Evolutionary conservation across 2,797 vertebrate genomes (phyloP).

Genomic region (Gallinago nigripennis): DNA sequence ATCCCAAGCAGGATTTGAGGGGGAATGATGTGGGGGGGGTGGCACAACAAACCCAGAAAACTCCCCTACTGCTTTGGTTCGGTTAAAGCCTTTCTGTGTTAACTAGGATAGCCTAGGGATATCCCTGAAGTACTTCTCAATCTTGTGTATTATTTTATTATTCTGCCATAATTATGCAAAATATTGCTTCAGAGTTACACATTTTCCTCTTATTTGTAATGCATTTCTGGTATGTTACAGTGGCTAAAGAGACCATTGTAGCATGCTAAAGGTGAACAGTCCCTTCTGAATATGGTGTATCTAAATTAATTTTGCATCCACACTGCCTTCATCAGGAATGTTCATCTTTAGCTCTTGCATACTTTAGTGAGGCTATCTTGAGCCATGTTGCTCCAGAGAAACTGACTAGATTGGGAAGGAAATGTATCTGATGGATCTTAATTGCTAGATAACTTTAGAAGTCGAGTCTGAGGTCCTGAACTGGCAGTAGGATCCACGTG

Average conservation of each 20-base stretch:
- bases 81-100: neutral
- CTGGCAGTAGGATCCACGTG: neutral
- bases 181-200: neutral
- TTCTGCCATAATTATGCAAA: neutral
- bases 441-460: neutral
- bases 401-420: neutral
- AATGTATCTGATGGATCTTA: neutral
- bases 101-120: neutral
- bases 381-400: neutral
- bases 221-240: fast-evolving
- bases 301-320: neutral
- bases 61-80: neutral
- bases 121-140: neutral
- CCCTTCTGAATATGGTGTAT: neutral
- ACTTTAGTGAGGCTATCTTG: neutral
- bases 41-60: neutral
- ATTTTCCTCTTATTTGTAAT: fast-evolving
- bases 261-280: neutral
- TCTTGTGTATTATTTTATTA: neutral
- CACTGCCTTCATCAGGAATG: neutral
- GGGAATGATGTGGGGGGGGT: no score
- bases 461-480: neutral
- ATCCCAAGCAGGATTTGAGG: neutral
- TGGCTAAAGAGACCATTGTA: neutral
- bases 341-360: neutral